These are phyloP conservation scores for Rhinoraja longicauda DNA, from an alignment of 2,797 vertebrate genomes.

Conservation along the genomic window DNA sequence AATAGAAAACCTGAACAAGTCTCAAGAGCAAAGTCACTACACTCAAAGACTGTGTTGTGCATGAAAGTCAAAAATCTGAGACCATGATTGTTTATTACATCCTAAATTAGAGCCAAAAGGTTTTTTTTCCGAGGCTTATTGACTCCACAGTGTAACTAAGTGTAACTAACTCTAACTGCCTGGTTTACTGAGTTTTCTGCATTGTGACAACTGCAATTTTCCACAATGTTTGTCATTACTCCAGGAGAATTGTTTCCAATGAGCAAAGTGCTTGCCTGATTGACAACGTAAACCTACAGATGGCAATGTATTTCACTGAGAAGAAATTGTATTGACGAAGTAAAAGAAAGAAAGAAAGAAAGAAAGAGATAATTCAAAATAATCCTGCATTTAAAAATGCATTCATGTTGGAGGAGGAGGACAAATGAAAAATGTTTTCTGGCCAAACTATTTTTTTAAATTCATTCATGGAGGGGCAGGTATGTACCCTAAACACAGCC, in stretches of 20 bases:
- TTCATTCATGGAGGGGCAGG: background rate
- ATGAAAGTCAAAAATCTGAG: slow-evolving; percentile 13
- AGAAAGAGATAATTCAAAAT: background rate
- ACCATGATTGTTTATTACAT: background rate
- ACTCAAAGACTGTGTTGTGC: background rate
- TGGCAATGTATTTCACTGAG: background rate
- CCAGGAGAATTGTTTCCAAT: background rate
- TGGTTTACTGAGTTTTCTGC: background rate
- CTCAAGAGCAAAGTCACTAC: background rate
- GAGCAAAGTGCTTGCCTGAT: background rate
- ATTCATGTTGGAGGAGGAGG: background rate
- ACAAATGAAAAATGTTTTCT: background rate
- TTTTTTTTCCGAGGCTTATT: background rate
- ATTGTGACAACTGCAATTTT: background rate
- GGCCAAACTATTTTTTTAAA: background rate
- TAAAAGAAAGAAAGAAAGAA: background rate
- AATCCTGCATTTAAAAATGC: background rate
- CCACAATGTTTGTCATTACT: background rate
- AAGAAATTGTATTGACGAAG: background rate
- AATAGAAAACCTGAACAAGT: background rate
- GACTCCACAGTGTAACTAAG: background rate
- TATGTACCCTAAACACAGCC: background rate
- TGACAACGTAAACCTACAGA: background rate
- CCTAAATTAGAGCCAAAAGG: background rate
- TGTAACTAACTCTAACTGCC: background rate